Conservation (phyloP, 2,888 invertebrate species). For the Lepidocyrtinus sp. region DNA sequence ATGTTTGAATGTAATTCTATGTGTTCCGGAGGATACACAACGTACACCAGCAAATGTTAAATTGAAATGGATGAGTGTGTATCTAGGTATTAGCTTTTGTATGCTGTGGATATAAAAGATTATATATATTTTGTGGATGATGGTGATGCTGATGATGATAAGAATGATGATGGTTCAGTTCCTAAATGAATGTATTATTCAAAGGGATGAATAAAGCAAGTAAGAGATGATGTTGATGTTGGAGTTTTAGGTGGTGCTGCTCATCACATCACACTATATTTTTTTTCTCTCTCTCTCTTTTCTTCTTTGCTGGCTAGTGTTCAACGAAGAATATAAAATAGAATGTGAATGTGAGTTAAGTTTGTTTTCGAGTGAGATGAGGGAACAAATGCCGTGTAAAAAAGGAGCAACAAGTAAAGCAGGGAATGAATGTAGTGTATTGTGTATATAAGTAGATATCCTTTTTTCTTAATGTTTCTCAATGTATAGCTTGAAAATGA, state of each 20-base stretch:
- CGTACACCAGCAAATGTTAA: neutral
- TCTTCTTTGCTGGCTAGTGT: neutral
- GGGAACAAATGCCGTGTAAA: neutral
- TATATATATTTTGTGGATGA: conserved; percentile 6
- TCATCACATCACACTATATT: conserved; percentile 6
- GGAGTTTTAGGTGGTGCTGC: conserved; percentile 17
- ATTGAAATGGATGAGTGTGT: conserved; percentile 17
- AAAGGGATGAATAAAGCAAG: conserved; percentile 13
- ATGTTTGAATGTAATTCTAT: conserved; percentile 16
- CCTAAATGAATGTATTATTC: conserved; percentile 18
- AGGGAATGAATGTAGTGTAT: conserved; percentile 20
- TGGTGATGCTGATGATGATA: conserved; percentile 5
- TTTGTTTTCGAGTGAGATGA: conserved; percentile 1
- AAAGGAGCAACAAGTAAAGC: conserved; percentile 21
- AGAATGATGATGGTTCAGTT: neutral
- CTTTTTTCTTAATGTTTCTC: conserved; percentile 9
- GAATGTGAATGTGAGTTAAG: conserved; percentile 14
- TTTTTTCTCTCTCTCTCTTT: neutral
- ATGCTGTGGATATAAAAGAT: conserved; percentile 4
- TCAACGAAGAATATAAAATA: conserved; percentile 18
- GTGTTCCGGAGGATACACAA: conserved; percentile 21
- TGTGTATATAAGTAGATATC: neutral
- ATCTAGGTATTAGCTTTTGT: conserved; percentile 10
- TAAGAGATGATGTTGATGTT: conserved; percentile 12
- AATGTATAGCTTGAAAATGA: conserved; percentile 48